Base-by-base conservation (phyloP, 37 sponge, comb jelly and placozoan genomes). In the Crambe crambe region DNA sequence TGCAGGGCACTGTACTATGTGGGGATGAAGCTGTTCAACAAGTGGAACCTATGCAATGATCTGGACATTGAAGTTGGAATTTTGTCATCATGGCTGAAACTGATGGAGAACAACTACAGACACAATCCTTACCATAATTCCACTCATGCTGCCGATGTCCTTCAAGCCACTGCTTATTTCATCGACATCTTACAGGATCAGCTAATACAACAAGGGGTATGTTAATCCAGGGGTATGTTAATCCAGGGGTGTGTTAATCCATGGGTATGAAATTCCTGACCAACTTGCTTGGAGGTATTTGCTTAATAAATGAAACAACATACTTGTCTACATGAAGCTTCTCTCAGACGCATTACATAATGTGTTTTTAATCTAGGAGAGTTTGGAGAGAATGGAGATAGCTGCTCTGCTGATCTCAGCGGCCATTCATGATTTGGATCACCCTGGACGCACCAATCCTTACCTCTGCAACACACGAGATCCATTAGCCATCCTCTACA, bases 131-230 rank as follows among this genome's bases (percentile, higher is more conserved):
- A 95, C 79, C 96, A 95, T 80, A 95, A 91, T 73, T 95, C 96
- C 32, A 95, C 96, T 0, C 96, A 95, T 86, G 96, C 96, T 63
- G 96, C 92, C 0, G 96, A 95, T 75, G 96, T 95, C n/a, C 75
- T 92, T 8, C 96, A 95, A 26, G 86, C 89, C 22, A 79, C 90
- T 0, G 85, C 88, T 22, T 95, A 87, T 79, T 89, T 91, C 68
- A 37, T 92, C 62, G 40, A 84, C 56, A 68, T 70, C 22, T 37
- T 93, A n/a, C 80, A 89, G 66, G 85, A 80, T 36, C 70, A 73
- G 37, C 69, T 70, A 4, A 80, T 77, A 39, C 22, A 32, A n/a
- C 73, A 64, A 51, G 68, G 68, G 12, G 70, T 83, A 57, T 17
- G 76, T 27, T 30, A 10, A 79, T 69, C 69, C 34, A 51, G 68